These are phyloP conservation scores for Ips nitidus DNA, from an alignment of 1,140 invertebrate genomes.

Conservation along the genomic window DNA sequence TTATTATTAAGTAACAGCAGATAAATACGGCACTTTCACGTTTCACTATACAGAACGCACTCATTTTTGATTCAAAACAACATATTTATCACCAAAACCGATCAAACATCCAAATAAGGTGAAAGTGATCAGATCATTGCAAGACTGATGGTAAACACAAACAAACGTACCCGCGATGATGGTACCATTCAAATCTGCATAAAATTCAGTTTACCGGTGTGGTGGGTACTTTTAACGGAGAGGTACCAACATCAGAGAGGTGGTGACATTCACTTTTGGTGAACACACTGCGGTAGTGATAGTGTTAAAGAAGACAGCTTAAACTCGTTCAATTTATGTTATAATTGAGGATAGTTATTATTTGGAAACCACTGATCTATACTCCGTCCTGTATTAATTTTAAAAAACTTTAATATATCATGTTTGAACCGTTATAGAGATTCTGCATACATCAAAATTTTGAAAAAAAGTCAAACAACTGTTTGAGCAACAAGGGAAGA, in stretches of 20 bases:
- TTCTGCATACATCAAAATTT: too few relatives aligned
- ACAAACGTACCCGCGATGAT: background rate
- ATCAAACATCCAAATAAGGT: conserved; percentile 1
- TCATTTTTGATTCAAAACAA: background rate
- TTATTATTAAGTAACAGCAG: conserved; percentile 24
- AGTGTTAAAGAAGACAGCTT: too few relatives aligned
- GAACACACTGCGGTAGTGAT: background rate
- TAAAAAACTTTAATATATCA: too few relatives aligned
- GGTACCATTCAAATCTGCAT: background rate
- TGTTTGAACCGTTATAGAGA: too few relatives aligned
- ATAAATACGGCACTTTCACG: conserved; percentile 30
- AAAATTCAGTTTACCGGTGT: background rate
- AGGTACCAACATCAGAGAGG: background rate
- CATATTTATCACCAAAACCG: background rate
- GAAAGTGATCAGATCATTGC: conserved; percentile 9
- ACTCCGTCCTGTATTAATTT: too few relatives aligned
- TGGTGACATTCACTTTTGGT: background rate
- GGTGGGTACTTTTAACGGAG: background rate
- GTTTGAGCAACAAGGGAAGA: too few relatives aligned
- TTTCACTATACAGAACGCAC: conserved; percentile 21
- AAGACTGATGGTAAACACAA: background rate
- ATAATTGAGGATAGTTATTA: too few relatives aligned
- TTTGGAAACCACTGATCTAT: too few relatives aligned
- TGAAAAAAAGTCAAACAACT: too few relatives aligned
- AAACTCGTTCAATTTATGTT: too few relatives aligned